phyloP scores from a whole-genome alignment of 2,797 vertebrate species.

The Hippocampus kuda region DNA sequence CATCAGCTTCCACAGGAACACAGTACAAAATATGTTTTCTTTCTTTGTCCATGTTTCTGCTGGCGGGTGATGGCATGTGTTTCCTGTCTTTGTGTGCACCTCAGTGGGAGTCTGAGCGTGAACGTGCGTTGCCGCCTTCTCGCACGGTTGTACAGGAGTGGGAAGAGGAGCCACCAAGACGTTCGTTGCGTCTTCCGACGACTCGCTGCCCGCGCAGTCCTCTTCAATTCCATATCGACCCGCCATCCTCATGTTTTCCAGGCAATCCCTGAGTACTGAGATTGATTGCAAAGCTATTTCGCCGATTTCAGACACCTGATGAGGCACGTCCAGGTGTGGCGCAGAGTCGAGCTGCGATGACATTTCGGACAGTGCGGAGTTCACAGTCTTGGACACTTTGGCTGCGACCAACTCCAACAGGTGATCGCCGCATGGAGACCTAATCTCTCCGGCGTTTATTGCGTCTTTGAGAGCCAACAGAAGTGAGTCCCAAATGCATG shows the following conservation, averaged over 20 bases:
- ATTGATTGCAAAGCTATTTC: conserved; percentile 2
- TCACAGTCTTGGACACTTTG: conserved; percentile 3
- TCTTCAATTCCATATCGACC: background rate
- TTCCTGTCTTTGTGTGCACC: background rate
- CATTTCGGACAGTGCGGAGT: background rate
- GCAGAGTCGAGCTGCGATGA: background rate
- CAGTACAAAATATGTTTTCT: conserved; percentile 3
- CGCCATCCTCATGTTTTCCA: conserved; percentile 2
- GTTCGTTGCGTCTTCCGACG: background rate
- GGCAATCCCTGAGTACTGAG: background rate
- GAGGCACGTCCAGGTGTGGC: conserved; percentile 1
- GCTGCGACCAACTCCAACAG: conserved; percentile 1
- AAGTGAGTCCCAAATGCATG: conserved; percentile 6
- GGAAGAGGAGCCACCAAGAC: conserved; percentile 1
- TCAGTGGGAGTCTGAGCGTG: too few relatives aligned
- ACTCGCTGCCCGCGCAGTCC: background rate
- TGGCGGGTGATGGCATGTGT: background rate
- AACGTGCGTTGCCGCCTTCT: background rate
- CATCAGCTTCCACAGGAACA: conserved; percentile 6
- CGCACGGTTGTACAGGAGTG: background rate
- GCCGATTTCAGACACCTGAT: conserved; percentile 5
- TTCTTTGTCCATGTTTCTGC: conserved; percentile 4
- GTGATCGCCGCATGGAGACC: background rate
- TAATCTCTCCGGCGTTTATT: background rate
- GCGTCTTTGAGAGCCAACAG: conserved; percentile 5